Evolutionary conservation across 2,113 vertebrate genomes (phyloP).

Genomic region (Clupea harengus): DNA sequence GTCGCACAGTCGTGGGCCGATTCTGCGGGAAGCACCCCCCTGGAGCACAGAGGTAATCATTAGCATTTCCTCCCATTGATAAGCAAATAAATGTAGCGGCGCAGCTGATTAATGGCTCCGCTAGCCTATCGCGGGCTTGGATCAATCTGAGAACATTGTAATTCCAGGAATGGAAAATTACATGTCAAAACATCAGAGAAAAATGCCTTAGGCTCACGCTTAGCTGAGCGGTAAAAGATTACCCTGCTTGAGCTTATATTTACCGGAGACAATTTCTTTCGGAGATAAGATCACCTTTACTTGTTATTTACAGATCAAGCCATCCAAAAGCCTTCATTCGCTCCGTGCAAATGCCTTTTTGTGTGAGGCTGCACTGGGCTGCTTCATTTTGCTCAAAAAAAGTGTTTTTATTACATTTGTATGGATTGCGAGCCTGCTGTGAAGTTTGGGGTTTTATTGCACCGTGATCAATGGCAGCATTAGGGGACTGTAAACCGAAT

Average conservation of each 20-base stretch:
- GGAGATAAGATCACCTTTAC: slow-evolving; percentile 59
- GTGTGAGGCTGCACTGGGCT: slow-evolving; percentile 44
- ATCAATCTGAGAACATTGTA: slow-evolving; percentile 67
- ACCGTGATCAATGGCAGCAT: slow-evolving; percentile 51
- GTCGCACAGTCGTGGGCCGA: slow-evolving; percentile 78
- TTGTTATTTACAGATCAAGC: slow-evolving; percentile 61
- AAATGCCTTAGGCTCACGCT: slow-evolving; percentile 54
- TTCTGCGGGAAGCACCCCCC: slow-evolving; percentile 84
- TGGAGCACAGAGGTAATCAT: slow-evolving; percentile 63
- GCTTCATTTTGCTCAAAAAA: slow-evolving; percentile 59
- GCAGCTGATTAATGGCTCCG: slow-evolving; percentile 64
- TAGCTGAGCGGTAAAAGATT: slow-evolving; percentile 50
- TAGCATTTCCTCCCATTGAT: slow-evolving; percentile 54
- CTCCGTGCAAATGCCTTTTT: slow-evolving; percentile 49
- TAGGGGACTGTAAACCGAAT: slow-evolving; percentile 2
- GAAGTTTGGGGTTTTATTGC: slow-evolving; percentile 42
- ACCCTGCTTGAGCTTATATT: slow-evolving; percentile 43
- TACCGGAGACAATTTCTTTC: slow-evolving; percentile 55
- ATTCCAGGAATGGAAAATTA: slow-evolving; percentile 69
- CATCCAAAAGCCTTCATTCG: slow-evolving; percentile 50
- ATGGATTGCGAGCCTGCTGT: slow-evolving; percentile 61
- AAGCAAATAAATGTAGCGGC: slow-evolving; percentile 64
- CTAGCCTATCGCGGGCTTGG: slow-evolving; percentile 56
- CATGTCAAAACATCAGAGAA: slow-evolving; percentile 69
- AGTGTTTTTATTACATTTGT: slow-evolving; percentile 62